Conservation (phyloP, 2,113 vertebrate species). For the Cranoglanis bouderius region DNA sequence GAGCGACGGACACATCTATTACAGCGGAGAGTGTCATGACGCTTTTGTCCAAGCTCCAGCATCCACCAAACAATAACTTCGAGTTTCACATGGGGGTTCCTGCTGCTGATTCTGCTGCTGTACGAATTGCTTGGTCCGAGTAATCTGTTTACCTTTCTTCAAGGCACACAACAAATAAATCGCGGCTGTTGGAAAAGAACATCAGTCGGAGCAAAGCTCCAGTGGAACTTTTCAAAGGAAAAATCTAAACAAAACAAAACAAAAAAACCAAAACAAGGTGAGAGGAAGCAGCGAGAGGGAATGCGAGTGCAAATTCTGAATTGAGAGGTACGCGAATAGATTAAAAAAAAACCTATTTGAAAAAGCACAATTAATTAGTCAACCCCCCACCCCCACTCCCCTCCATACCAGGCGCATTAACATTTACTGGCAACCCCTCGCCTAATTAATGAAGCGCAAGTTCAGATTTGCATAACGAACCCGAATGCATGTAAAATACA, state of each 20-base stretch:
- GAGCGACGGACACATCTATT: constrained; percentile 35
- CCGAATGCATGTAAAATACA: constrained; percentile 26
- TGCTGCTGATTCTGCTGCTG: constrained; percentile 35
- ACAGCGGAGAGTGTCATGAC: constrained; percentile 9
- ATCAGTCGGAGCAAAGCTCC: neutral
- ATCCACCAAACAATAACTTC: constrained; percentile 31
- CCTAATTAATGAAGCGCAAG: constrained; percentile 37
- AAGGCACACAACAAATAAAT: constrained; percentile 50
- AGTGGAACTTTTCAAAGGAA: constrained; percentile 27
- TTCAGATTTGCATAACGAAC: constrained; percentile 35
- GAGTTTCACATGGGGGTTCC: neutral
- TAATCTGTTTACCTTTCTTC: constrained; percentile 32
- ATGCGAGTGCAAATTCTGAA: neutral
- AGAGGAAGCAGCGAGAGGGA: neutral
- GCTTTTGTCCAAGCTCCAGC: constrained; percentile 45
- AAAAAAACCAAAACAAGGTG: neutral
- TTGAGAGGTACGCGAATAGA: neutral
- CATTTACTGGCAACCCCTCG: constrained; percentile 4
- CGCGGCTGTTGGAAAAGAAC: constrained; percentile 44
- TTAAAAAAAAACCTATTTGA: neutral
- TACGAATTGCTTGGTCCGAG: constrained; percentile 33
- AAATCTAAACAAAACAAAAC: constrained; percentile 27
- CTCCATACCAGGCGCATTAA: neutral
- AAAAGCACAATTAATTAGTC: neutral
- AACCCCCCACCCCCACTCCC: no score